Base-by-base conservation (phyloP, 2,113 vertebrate species). In the Butorides virescens region DNA sequence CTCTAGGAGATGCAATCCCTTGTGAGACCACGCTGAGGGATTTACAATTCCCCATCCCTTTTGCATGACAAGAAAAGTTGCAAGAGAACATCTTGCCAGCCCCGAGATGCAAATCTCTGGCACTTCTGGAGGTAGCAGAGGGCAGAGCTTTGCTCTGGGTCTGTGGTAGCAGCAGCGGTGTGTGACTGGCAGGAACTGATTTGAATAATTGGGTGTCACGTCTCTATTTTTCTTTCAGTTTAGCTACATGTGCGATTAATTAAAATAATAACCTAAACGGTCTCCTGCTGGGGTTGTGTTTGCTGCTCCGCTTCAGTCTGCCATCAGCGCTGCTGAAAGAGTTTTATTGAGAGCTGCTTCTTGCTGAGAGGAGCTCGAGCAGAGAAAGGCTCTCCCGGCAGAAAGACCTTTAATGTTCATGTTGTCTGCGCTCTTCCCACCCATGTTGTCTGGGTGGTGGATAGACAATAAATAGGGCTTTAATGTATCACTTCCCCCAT, bases 221-320 rank as follows among this genome's bases (percentile, higher is more conserved):
- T 93, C 96, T 96, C 93, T 94, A 91, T 97, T 97, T 97, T 97
- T 91, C 96, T 95, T 97, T 95, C 95, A 70, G 95, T 96, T 94
- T 95, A 95, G 97, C 95, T 94, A 93, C 94, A 95, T 96, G 86
- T 95, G 96, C 95, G 94, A 97, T 97, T 97, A 97, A 97, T 97
- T 97, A 97, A 96, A 97, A 97, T 97, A 97, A 97, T 97, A 96
- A 93, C 92, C 91, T 96, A 94, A 96, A 95, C 13, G 65, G 90
- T 87, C 94, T 86, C 96, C 95, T 93, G 94, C 95, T 96, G 94
- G 70, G 95, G 87, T 94, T 88, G 93, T 78, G 63, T 96, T 95
- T 94, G 93, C 94, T 93, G 92, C 94, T 96, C 56, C 0, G 15
- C 84, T 93, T 96, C 92, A 94, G 89, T 68, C 76, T 92, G 92